Percentiles rank a stretch among this genome's conserved stretches.
phyloP scores from a whole-genome alignment of 37 sponge, comb jelly and placozoan species.

The Haliclona indistincta region DNA sequence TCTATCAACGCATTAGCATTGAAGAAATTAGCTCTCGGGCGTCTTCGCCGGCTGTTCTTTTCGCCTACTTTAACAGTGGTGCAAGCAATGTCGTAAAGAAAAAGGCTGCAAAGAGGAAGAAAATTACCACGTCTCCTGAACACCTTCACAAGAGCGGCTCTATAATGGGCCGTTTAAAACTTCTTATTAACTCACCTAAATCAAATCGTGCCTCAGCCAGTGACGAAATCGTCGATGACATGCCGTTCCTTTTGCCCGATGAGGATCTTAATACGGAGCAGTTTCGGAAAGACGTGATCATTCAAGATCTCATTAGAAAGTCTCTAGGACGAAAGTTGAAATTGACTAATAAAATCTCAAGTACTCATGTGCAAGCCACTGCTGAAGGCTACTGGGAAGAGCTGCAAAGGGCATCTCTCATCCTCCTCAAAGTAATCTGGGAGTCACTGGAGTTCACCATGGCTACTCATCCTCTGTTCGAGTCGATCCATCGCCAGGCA shows the following conservation, averaged over 20 bases:
- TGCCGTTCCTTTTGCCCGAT: conserved; percentile 38
- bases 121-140: not conserved
- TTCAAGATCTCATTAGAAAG: not conserved
- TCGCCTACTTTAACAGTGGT: no score
- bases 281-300: no score
- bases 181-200: not conserved
- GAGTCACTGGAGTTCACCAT: conserved; percentile 41
- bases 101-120: not conserved
- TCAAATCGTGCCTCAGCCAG: not conserved
- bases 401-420: conserved; percentile 46
- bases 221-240: no score
- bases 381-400: conserved; percentile 17
- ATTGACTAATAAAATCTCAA: not conserved
- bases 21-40: not conserved
- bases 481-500: conserved; percentile 25
- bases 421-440: conserved; percentile 45
- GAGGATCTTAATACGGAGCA: not conserved
- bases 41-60: not conserved
- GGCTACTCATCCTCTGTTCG: conserved; percentile 43
- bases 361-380: not conserved
- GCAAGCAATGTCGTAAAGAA: no score
- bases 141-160: not conserved
- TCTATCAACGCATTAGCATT: not conserved
- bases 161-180: not conserved
- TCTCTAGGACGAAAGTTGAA: not conserved